Base-by-base conservation (phyloP, 2,888 invertebrate species). In the Dorcus hopei region DNA sequence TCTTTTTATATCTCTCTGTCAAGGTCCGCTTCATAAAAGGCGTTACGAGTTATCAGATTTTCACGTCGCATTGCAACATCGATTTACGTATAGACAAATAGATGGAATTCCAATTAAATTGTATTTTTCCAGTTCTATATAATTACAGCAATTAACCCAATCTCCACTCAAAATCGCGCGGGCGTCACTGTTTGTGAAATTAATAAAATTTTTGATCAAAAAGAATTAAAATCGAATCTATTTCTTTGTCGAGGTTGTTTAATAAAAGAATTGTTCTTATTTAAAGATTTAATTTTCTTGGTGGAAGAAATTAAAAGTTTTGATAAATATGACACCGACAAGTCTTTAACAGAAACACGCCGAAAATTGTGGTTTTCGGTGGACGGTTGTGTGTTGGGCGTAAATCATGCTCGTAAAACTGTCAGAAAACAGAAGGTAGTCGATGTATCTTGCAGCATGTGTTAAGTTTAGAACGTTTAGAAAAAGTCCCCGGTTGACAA, bases 401-500 rank as follows among this genome's bases (percentile, higher is more conserved):
- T 68, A 68, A 69, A 75, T 75, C 71, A 72, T 61, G 67, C 71
- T 71, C 70, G 68, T 75, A 74, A 74, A 74, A 65, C 68, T 64
- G 73, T 74, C 74, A 72, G 61, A 61, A 66, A 72, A 70, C 70
- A 64, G 58, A 62, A 64, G 63, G 63, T 62, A 65, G 62, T 65
- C 65, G 62, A 65, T 65, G 62, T 60, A 65, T 65, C 64, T 64
- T 56, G 45, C 19, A 26, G 43, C 39, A 42, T 38, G 49, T 52
- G 45, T 51, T 69, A 61, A 63, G 59, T 63, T 64, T 72, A 62
- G 66, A 67, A 64, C 64, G 63, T 68, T 66, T 68, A 69, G 66
- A 67, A 67, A 72, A 72, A 72, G 16, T 53, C 49, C 40, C 23
- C 53, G 16, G 49, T 19, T 56, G 56, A 56, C 56, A 56, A 38